A percentile compares a stretch with the other conserved stretches of the same genome.
phyloP scores from a whole-genome alignment of 2,797 vertebrate species.

The Serranus cabrilla region DNA sequence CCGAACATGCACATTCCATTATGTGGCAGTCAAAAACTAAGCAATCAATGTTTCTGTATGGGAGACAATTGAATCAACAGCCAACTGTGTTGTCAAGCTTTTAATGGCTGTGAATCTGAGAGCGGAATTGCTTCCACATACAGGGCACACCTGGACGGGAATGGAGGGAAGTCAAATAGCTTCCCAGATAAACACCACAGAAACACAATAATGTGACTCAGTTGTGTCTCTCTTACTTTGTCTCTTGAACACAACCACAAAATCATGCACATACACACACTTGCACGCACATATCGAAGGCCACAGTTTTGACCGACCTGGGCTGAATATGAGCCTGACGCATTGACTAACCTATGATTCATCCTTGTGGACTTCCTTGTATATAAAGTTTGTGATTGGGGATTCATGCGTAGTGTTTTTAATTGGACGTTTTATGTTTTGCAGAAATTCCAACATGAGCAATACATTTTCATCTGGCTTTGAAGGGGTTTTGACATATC shows the following conservation, averaged over 20 bases:
- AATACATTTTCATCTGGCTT: slow-evolving; percentile 33
- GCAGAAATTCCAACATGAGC: slow-evolving; percentile 42
- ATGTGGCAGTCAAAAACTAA: slow-evolving; percentile 58
- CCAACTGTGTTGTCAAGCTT: slow-evolving; percentile 59
- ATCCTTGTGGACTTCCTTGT: slow-evolving; percentile 35
- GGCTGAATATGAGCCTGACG: slow-evolving; percentile 43
- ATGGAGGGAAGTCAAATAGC: slow-evolving; percentile 38
- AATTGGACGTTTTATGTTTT: slow-evolving; percentile 62
- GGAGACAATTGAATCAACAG: slow-evolving; percentile 61
- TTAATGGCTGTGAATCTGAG: slow-evolving; percentile 51
- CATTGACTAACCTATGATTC: slow-evolving; percentile 73
- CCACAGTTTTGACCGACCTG: slow-evolving; percentile 3
- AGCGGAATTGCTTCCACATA: slow-evolving; percentile 26
- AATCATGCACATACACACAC: not conserved
- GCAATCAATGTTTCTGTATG: slow-evolving; percentile 54
- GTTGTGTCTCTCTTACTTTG: slow-evolving; percentile 21
- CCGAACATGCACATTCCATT: slow-evolving; percentile 70
- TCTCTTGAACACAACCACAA: not conserved
- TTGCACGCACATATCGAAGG: slow-evolving; percentile 3
- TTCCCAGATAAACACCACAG: slow-evolving; percentile 26
- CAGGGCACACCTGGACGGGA: slow-evolving; percentile 43
- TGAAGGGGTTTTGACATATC: slow-evolving; percentile 31
- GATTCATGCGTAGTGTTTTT: slow-evolving; percentile 69
- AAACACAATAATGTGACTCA: slow-evolving; percentile 21
- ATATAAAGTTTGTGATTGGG: slow-evolving; percentile 50